Evolutionary conservation across 2,797 vertebrate genomes (phyloP), one percentile per base, ranked within the genome.

Genomic region (Manis crassicaudata): DNA sequence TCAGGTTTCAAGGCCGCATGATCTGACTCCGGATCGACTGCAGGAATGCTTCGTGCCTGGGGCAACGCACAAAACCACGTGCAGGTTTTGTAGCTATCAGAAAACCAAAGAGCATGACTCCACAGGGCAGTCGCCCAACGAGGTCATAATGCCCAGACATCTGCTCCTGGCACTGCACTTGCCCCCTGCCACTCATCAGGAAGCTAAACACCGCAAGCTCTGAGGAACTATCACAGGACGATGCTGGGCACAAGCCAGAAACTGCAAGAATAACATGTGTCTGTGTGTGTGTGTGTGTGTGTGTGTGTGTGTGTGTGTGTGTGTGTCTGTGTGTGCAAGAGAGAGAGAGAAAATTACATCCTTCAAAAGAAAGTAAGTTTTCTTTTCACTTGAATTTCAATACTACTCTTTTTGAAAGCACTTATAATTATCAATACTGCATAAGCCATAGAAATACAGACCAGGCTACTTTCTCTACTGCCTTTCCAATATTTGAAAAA

Each of bases 91-190:
- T 10, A 80, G 90, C 70, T 73, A 32, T 92, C 54, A 85, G 43
- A 84, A 90, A 95, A 81, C 56, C 85, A 52, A 67, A 85, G 79
- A 40, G 50, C 79, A 4, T 43, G 70, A 67, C 85, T 77, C 75
- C 60, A 90, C 81, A 25, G 88, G 77, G 76, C 67, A 72, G 56
- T 25, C 91, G 88, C 43, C 32, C 95, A 72, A 23, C 89, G 67
- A 91, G 92, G 70, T 73, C 91, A 10, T 21, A 37, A 40, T 40
- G 63, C n/a, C 54, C 46, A 73, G 18, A 72, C 35, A 70, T 8
- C 80, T 25, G 52, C 70, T 56, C 52, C 79, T 2, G 0, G 70
- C 16, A 4, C 35, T 23, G 27, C 23, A 68, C 79, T 86, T 96
- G 50, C 85, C 73, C 63, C 60, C 37, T 8, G 11, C 70, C 84